phyloP scores from a whole-genome alignment of 2,888 invertebrate species.

The Melipona beecheii region DNA sequence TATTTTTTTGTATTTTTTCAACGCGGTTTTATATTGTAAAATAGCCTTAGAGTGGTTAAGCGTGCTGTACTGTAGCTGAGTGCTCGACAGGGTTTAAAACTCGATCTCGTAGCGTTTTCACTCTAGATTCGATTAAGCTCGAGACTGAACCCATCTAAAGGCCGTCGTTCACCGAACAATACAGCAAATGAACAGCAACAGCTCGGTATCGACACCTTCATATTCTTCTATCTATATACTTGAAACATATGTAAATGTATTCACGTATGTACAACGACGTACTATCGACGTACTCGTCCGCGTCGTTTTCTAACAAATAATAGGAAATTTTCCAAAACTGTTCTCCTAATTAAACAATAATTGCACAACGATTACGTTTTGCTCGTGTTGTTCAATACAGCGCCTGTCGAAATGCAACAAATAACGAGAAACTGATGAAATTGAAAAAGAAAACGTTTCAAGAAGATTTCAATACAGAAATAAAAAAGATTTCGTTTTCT shows the following conservation, averaged over 20 bases:
- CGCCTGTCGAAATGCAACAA: neutral
- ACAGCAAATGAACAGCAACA: neutral
- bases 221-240: neutral
- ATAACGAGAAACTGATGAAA: neutral
- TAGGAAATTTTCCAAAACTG: neutral
- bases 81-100: constrained; percentile 3
- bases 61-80: neutral
- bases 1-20: no score
- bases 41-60: neutral
- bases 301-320: neutral
- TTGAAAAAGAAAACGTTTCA: neutral
- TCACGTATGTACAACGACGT: neutral
- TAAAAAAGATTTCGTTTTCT: no score
- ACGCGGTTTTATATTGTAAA: neutral
- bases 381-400: neutral
- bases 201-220: neutral
- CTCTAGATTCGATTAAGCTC: constrained; percentile 6
- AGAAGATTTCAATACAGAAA: neutral
- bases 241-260: neutral
- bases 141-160: neutral
- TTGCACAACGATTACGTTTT: neutral
- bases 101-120: constrained; percentile 2
- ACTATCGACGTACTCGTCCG: neutral
- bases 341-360: neutral
- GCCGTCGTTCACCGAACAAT: neutral